Conservation (phyloP, 2,888 invertebrate genomes). For the Mythimna lalbum region DNA sequence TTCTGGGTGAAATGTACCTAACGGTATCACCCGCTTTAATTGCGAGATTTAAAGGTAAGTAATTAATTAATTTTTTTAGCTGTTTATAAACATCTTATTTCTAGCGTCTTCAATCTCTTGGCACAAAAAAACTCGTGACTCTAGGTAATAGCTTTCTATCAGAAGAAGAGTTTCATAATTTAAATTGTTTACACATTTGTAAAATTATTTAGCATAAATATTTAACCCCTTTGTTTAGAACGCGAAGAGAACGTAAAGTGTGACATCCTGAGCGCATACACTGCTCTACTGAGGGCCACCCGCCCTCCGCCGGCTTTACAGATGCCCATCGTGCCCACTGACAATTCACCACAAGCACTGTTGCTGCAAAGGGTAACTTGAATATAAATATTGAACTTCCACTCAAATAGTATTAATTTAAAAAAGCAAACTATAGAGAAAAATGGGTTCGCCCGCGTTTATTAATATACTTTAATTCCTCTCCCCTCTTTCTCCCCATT, state of each 20-base stretch:
- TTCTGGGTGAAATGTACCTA: conserved; percentile 96
- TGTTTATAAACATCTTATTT: background rate
- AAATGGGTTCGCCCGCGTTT: too few species aligned
- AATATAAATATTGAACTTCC: too few species aligned
- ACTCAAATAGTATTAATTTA: too few species aligned
- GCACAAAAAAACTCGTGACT: too few species aligned
- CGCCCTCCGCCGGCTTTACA: conserved; percentile 92
- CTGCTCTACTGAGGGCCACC: conserved; percentile 97
- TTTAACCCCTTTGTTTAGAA: conserved; percentile 88
- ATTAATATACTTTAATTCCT: too few species aligned
- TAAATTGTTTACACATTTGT: too few species aligned
- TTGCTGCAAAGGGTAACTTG: conserved; percentile 88
- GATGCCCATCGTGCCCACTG: conserved; percentile 93
- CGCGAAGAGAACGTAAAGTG: conserved; percentile 99
- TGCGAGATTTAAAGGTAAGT: conserved; percentile 95
- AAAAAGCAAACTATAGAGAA: too few species aligned
- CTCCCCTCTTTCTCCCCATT: too few species aligned
- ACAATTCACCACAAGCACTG: conserved; percentile 92
- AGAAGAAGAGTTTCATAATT: background rate
- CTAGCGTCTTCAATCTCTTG: too few species aligned
- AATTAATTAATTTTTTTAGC: background rate
- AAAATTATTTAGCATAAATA: too few species aligned
- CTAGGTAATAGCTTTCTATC: background rate
- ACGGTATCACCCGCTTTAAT: conserved; percentile 98
- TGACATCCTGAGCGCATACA: conserved; percentile 99